Conservation (phyloP, 2,888 invertebrate genomes). For the Apotomis capreana region DNA sequence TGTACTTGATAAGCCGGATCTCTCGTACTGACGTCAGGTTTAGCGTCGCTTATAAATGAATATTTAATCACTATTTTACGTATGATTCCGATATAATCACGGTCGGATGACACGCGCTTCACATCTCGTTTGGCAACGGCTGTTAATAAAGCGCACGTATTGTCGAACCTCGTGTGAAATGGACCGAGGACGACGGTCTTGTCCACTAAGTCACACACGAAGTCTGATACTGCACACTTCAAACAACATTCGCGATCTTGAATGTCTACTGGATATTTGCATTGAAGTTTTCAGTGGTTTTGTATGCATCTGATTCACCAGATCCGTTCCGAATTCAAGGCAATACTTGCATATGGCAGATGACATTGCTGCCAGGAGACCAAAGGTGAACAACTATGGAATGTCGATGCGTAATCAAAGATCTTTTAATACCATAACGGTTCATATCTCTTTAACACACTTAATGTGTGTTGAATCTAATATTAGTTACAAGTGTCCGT, state of each 20-base stretch:
- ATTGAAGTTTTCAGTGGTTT: slow-evolving; percentile 2
- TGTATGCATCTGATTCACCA: slow-evolving; percentile 27
- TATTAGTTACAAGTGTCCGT: slow-evolving; percentile 18
- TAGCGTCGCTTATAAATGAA: slow-evolving; percentile 18
- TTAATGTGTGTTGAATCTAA: slow-evolving; percentile 23
- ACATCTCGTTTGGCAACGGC: slow-evolving; percentile 46
- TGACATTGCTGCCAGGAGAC: slow-evolving; percentile 34
- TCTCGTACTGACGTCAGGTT: slow-evolving; percentile 34
- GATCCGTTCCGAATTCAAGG: slow-evolving; percentile 37
- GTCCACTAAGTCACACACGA: slow-evolving; percentile 48
- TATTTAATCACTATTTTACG: slow-evolving; percentile 44
- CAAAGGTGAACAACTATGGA: slow-evolving; percentile 34
- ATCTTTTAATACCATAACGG: slow-evolving; percentile 32
- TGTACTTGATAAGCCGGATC: slow-evolving; percentile 33
- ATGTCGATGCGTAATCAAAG: slow-evolving; percentile 33
- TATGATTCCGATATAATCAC: slow-evolving; percentile 46
- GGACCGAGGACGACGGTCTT: slow-evolving; percentile 51
- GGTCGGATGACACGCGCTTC: slow-evolving; percentile 41
- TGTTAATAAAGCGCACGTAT: slow-evolving; percentile 45
- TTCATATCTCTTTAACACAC: slow-evolving; percentile 9
- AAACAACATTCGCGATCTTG: slow-evolving; percentile 11
- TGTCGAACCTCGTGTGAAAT: slow-evolving; percentile 51
- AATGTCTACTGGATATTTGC: background rate
- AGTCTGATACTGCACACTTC: slow-evolving; percentile 35
- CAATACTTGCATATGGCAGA: slow-evolving; percentile 36